Evolutionary conservation across 1,140 invertebrate species (phyloP).

Genomic region (Drosophila paulistorum): DNA sequence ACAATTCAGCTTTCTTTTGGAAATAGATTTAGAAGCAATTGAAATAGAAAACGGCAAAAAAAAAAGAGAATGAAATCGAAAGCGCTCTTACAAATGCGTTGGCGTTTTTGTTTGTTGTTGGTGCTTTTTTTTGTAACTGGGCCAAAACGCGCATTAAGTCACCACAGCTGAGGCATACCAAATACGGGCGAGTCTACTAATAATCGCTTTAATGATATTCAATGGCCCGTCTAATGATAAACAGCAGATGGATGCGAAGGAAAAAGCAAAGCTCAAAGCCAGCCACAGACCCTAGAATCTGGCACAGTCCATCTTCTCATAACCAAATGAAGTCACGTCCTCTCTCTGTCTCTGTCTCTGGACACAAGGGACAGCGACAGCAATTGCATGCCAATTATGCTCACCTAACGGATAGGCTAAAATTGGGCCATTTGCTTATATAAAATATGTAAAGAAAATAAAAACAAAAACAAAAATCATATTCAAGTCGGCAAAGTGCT

Average conservation of each 20-base stretch:
- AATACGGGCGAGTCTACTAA: slow-evolving; percentile 52
- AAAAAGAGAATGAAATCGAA: slow-evolving; percentile 74
- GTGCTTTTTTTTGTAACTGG: slow-evolving; percentile 45
- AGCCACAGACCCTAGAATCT: slow-evolving; percentile 55
- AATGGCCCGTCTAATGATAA: slow-evolving; percentile 49
- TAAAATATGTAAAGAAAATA: slow-evolving; percentile 52
- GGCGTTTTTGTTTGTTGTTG: neutral
- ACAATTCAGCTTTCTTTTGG: slow-evolving; percentile 75
- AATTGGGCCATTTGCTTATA: slow-evolving; percentile 77
- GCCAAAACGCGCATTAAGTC: slow-evolving; percentile 74
- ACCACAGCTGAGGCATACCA: slow-evolving; percentile 63
- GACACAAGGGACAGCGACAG: neutral
- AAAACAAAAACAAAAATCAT: slow-evolving; percentile 57
- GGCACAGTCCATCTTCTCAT: slow-evolving; percentile 60
- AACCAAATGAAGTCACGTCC: slow-evolving; percentile 57
- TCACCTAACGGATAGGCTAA: slow-evolving; percentile 58
- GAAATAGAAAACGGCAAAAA: slow-evolving; percentile 69
- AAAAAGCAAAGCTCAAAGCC: neutral
- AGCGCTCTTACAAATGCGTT: slow-evolving; percentile 62
- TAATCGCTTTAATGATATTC: slow-evolving; percentile 49
- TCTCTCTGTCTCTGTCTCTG: neutral
- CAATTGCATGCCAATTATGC: slow-evolving; percentile 68
- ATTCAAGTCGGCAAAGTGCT: slow-evolving; percentile 46
- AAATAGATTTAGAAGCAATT: slow-evolving; percentile 77
- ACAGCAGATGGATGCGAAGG: slow-evolving; percentile 22